phyloP scores from a whole-genome alignment of 2,113 vertebrate species.

The Callipepla californica region DNA sequence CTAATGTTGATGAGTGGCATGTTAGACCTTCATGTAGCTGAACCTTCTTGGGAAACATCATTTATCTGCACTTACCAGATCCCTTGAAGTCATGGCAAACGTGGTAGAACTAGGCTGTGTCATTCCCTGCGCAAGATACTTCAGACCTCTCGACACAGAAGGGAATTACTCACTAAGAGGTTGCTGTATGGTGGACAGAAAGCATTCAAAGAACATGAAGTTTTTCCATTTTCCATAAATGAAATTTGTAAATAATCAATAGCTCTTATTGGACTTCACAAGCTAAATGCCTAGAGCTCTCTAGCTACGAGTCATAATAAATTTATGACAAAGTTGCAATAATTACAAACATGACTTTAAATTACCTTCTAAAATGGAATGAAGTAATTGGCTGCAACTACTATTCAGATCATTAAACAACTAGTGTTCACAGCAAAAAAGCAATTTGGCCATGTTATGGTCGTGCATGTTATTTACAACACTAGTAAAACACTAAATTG shows the following conservation, averaged over 20 bases:
- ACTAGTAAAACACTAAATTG: conserved; percentile 14
- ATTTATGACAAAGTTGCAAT: conserved; percentile 28
- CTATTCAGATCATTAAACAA: conserved; percentile 67
- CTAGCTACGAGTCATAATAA: conserved; percentile 10
- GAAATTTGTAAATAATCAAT: not conserved
- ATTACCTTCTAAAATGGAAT: conserved; percentile 49
- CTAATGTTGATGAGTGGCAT: not conserved
- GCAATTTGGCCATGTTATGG: conserved; percentile 43
- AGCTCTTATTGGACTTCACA: not conserved
- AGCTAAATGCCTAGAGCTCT: not conserved
- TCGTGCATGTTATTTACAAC: conserved; percentile 60
- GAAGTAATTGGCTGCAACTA: conserved; percentile 67
- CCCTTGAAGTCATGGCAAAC: not conserved
- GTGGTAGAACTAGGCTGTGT: accelerated
- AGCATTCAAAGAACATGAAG: not conserved
- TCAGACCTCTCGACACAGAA: accelerated
- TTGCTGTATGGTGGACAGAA: not conserved
- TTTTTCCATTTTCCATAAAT: not conserved
- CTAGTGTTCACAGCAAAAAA: conserved; percentile 64
- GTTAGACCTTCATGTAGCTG: not conserved
- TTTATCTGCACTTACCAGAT: not conserved
- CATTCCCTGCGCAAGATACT: not conserved
- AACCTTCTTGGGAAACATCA: not conserved
- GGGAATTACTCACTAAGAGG: not conserved
- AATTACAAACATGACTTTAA: conserved; percentile 61